A percentile compares a stretch with the other conserved stretches of the same genome.
Evolutionary conservation across 2,113 vertebrate species (phyloP).

Genomic region (Amphiprion percula): DNA sequence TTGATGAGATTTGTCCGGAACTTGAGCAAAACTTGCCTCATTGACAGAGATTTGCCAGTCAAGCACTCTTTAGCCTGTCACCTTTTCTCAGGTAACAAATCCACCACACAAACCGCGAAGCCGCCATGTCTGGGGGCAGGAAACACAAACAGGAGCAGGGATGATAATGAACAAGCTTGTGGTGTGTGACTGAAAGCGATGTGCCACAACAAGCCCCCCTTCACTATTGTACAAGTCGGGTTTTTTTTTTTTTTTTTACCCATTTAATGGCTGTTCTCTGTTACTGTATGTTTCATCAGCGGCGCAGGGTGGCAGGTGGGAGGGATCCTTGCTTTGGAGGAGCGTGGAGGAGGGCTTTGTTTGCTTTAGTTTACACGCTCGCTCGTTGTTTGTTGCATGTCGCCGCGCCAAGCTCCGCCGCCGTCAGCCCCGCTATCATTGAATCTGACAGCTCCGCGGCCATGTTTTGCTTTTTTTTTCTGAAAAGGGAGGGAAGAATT

Average conservation of each 20-base stretch:
- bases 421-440: constrained; percentile 74
- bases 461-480: constrained; percentile 62
- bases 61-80: constrained; percentile 73
- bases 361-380: constrained; percentile 86
- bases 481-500: constrained; percentile 67
- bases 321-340: constrained; percentile 80
- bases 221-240: constrained; percentile 61
- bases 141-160: constrained; percentile 70
- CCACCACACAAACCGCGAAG: constrained; percentile 44
- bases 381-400: constrained; percentile 82
- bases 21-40: constrained; percentile 67
- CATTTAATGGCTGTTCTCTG: constrained; percentile 78
- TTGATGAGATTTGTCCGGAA: constrained; percentile 65
- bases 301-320: constrained; percentile 78
- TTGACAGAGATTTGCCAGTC: constrained; percentile 71
- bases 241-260: constrained; percentile 41
- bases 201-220: constrained; percentile 70
- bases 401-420: constrained; percentile 74
- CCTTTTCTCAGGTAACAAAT: constrained; percentile 75
- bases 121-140: constrained; percentile 56
- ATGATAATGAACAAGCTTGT: constrained; percentile 79
- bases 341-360: constrained; percentile 79
- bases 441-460: constrained; percentile 81
- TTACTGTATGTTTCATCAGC: constrained; percentile 86
- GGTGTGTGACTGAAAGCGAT: constrained; percentile 60